Evolutionary conservation across 1,140 invertebrate genomes (phyloP), one percentile per base, ranked within the genome.

Genomic region (Hyles vespertilio): DNA sequence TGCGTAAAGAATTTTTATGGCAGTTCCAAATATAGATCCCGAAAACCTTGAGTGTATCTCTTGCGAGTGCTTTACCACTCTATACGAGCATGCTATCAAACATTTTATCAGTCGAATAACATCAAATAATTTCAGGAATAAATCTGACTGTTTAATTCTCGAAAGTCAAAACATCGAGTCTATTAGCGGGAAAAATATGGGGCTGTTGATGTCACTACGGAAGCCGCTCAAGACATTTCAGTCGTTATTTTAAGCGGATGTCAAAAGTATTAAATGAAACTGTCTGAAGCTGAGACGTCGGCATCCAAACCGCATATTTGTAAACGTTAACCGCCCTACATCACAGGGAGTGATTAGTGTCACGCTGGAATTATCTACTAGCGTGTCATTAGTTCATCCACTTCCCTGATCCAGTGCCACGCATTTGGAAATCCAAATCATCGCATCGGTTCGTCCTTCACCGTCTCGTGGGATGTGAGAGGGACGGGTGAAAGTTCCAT

Each of bases 321-420:
- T 71, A 58, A 70, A 57, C 53, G 64, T 56, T 62, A 59, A 59
- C 55, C 47, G 34, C 48, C 57, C 65, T 69, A 75, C 68, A 75
- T 74, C 70, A 70, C 65, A 56, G 56, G 63, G 56, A 65, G 59
- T 72, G 79, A 84, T 86, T 81, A 84, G 78, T 74, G 76, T 68
- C 72, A 54, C 63, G 61, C 72, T 77, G 74, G 74, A 84, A 78
- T 84, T 78, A 78, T 70, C 72, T 63, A 64, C 73, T 59, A 67
- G 58, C 71, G 45, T 70, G 73, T 76, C 70, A 76, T 75, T 75
- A 70, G 63, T 70, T 71, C 77, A 64, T 64, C 67, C 71, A 79
- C 77, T 84, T 84, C 81, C 77, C 69, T 57, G 51, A 40, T 65
- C 34, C 56, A 63, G 32, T 51, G 33, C 36, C 36, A 56, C 49